phyloP scores from a whole-genome alignment of 2,113 vertebrate species.

The Lathamus discolor region DNA sequence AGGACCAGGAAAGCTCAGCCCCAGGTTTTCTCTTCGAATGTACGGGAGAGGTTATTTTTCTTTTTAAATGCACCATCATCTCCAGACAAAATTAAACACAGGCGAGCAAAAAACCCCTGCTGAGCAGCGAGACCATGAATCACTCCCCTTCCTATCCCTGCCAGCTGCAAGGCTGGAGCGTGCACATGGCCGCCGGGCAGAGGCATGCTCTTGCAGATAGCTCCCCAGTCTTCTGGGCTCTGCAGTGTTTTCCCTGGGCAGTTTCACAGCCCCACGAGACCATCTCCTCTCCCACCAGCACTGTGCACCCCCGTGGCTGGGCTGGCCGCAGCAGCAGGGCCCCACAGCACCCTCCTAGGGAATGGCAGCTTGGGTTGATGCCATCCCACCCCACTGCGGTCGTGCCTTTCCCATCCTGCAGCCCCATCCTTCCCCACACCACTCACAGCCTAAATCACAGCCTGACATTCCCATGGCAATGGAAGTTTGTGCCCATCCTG shows the following conservation, averaged over 20 bases:
- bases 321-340: fast-evolving
- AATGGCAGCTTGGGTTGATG: background rate
- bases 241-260: background rate
- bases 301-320: fast-evolving
- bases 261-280: background rate
- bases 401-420: background rate
- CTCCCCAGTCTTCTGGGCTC: background rate
- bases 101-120: fast-evolving
- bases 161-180: fast-evolving
- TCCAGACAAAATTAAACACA: background rate
- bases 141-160: background rate
- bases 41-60: background rate
- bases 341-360: fast-evolving
- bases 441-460: background rate
- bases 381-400: fast-evolving
- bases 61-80: background rate
- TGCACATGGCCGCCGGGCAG: background rate
- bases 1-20: fast-evolving
- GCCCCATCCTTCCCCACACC: background rate
- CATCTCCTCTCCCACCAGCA: background rate
- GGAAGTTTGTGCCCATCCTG: fast-evolving
- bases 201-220: background rate
- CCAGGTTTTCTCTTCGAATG: background rate
- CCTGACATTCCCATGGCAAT: background rate
- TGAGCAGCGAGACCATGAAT: background rate